Conservation (phyloP, 2,888 invertebrate species). For the Erebia aethiops region DNA sequence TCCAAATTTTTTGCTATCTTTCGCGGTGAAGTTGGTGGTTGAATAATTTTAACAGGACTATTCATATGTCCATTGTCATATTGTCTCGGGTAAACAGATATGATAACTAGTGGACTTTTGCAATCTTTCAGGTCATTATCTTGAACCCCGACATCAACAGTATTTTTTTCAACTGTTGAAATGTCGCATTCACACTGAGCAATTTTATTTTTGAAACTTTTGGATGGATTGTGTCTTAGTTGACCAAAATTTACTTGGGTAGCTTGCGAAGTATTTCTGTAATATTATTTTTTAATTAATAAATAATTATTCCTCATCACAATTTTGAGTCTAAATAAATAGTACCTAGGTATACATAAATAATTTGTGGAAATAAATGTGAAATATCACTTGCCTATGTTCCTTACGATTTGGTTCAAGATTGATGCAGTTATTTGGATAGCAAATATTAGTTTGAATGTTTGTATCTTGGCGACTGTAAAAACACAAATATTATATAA, state of each 20-base stretch:
- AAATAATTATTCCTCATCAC: not conserved
- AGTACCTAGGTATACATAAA: too few relatives aligned
- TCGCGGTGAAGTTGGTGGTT: slow-evolving; percentile 28
- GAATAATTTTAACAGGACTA: slow-evolving; percentile 40
- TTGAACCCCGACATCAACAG: slow-evolving; percentile 36
- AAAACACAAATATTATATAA: not conserved
- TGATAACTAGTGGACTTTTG: slow-evolving; percentile 65
- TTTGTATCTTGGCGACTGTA: slow-evolving; percentile 15
- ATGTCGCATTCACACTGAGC: slow-evolving; percentile 53
- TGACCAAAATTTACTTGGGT: slow-evolving; percentile 62
- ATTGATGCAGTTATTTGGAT: not conserved
- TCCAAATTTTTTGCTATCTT: slow-evolving; percentile 31
- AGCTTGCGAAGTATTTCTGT: slow-evolving; percentile 45
- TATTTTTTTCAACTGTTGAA: slow-evolving; percentile 32
- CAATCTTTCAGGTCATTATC: slow-evolving; percentile 43
- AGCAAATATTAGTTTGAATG: slow-evolving; percentile 8
- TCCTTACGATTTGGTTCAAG: not conserved
- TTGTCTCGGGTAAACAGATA: slow-evolving; percentile 70
- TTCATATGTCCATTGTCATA: slow-evolving; percentile 43
- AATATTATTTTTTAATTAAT: not conserved
- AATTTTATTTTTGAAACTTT: slow-evolving; percentile 47
- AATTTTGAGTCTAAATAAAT: not conserved
- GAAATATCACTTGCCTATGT: slow-evolving; percentile 13
- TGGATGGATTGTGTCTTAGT: slow-evolving; percentile 33
- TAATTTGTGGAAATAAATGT: not conserved